phyloP scores from a whole-genome alignment of 2,797 vertebrate genomes.

The Coilia nasus region DNA sequence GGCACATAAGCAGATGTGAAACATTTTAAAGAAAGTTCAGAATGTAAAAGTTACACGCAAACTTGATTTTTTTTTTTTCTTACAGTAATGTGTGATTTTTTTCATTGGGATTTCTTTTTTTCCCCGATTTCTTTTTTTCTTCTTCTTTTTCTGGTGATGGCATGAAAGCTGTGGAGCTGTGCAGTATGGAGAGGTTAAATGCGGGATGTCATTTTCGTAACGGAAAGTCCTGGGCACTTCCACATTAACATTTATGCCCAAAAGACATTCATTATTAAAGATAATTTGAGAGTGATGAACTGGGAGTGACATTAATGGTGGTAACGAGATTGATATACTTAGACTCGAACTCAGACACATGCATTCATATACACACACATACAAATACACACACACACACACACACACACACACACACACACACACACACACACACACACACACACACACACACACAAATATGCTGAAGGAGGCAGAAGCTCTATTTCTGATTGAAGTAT shows the following conservation, averaged over 20 bases:
- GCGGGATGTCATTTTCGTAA: constrained; percentile 75
- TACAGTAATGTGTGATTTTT: neutral
- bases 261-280: constrained; percentile 84
- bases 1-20: neutral
- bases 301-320: constrained; percentile 86
- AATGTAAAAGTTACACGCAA: neutral
- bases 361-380: constrained; percentile 33
- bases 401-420: constrained; percentile 37
- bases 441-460: constrained; percentile 36
- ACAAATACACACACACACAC: neutral
- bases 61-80: neutral
- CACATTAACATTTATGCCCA: constrained; percentile 83
- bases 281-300: constrained; percentile 83
- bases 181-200: constrained; percentile 71
- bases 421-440: constrained; percentile 41
- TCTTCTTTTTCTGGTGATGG: constrained; percentile 48
- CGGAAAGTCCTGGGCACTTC: constrained; percentile 76
- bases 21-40: neutral
- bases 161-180: constrained; percentile 61
- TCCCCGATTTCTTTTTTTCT: constrained; percentile 52
- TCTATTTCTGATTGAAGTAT: constrained; percentile 1
- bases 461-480: neutral
- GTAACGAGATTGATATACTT: constrained; percentile 78
- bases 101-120: neutral
- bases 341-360: constrained; percentile 63